These are phyloP conservation scores for Tetramorium bicarinatum DNA, from an alignment of 2,888 invertebrate species.

Conservation along the genomic window DNA sequence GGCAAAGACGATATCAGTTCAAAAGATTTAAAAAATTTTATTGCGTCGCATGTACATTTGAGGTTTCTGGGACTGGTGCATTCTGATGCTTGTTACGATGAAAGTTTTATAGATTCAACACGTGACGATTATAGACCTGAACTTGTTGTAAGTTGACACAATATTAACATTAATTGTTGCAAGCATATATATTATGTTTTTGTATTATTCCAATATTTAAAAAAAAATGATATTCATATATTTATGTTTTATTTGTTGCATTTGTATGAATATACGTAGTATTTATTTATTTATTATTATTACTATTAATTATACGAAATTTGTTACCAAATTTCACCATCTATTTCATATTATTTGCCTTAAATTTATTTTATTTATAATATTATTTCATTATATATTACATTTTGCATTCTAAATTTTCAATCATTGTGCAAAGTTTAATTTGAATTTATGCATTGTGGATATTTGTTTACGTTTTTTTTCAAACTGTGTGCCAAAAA, in stretches of 20 bases:
- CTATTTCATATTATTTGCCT: constrained; percentile 1
- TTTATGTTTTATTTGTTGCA: constrained; percentile 8
- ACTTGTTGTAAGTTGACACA: constrained; percentile 84
- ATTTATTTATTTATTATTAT: constrained; percentile 13
- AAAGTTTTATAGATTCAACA: constrained; percentile 86
- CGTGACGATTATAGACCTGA: constrained; percentile 85
- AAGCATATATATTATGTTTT: neutral
- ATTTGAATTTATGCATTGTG: neutral
- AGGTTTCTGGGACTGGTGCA: constrained; percentile 88
- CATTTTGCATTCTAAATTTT: constrained; percentile 15
- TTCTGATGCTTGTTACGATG: constrained; percentile 87
- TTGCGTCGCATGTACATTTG: constrained; percentile 86
- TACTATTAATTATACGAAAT: neutral
- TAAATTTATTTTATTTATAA: neutral
- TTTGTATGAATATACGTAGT: constrained; percentile 8
- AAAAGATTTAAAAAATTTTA: constrained; percentile 86
- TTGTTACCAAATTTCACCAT: neutral
- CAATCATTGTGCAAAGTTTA: neutral
- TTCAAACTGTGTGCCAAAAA: neutral
- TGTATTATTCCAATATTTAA: neutral
- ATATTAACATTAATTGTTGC: constrained; percentile 6
- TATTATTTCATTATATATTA: constrained; percentile 17
- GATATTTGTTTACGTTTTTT: neutral
- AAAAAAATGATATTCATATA: neutral
- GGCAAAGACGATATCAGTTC: constrained; percentile 87